Base-by-base conservation (phyloP, 1,140 invertebrate species). In the Leptonema lineaticorne region DNA sequence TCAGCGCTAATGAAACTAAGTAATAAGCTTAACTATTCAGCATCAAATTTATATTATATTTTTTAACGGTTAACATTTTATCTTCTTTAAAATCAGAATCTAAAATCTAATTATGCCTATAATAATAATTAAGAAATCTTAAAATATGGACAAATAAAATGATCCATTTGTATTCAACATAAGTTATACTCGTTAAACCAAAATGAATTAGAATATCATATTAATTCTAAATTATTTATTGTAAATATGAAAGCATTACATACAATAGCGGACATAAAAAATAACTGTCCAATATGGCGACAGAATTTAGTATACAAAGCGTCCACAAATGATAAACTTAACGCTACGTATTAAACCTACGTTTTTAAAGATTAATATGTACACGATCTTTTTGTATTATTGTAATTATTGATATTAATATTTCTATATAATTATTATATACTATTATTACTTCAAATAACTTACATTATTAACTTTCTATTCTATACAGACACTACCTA, bases 1-100 rank as follows among this genome's bases (percentile, higher is more conserved):
- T 63, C 66, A 67, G 60, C 60, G 59, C 67, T 72, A 69, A 69
- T 63, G 46, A 72, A 68, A 46, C 30, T 53, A 53, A 26, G 33
- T 9, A 41, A 50, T 11, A 62, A 48, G 29, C 58, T 56, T 62
- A 29, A 30, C 48, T 67, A 67, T 59, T 60, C 56, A 66, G 66
- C 66, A 67, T 59, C 20, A 53, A 28, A 14, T 64, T 29, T 27
- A 53, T 58, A 9, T 20, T 28, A 30, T 59, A 18, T 59, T 20
- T 20, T 59, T 59, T 20, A 20, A 37, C 11, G n/a, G 14, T 30
- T 33, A 59, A 33, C 30, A 59, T 59, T 33, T 59, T 59, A 18
- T 20, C 28, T 5, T n/a, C n/a, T n/a, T n/a, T n/a, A n/a, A n/a
- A n/a, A n/a, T n/a, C n/a, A n/a, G n/a, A n/a, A n/a, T n/a, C n/a